Evolutionary conservation across 2,888 invertebrate genomes (phyloP), one percentile per base, ranked within the genome.

Genomic region (Nebria salina): DNA sequence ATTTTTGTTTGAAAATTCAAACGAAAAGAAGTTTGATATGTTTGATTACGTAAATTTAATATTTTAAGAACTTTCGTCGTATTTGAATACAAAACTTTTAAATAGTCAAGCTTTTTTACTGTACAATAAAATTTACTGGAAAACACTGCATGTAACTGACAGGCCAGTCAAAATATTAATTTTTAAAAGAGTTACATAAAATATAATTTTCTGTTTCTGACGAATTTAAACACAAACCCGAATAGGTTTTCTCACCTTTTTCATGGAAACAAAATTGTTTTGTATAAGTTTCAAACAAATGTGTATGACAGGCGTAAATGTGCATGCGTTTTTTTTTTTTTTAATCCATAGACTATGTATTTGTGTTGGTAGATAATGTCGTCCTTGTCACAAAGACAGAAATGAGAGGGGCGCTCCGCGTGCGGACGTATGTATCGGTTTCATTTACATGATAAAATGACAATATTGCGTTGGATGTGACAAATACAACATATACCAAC

Each of bases 401-500:
- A 77, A 72, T 77, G 25, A 25, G 78, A 65, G 66, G 25, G 78
- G 42, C 65, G 42, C 42, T 41, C 65, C 26, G 11, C 13, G 70
- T 11, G 11, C 34, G 70, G 70, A 25, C 34, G 34, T 34, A 20
- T 79, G 79, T 79, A 79, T 79, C 68, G 75, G 79, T 74, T 74
- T 79, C 79, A 79, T 79, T 79, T 79, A 79, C 79, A 79, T 79
- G 79, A 79, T 74, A 79, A 79, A 79, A 74, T 79, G 79, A 79
- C 79, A 79, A 79, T 79, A 79, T 79, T 75, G 79, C 79, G 79
- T 79, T 79, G 79, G 79, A 74, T 66, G 79, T 65, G 68, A 65
- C 41, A 65, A 73, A 74, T 34, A 75, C 25, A 15, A 20, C 9
- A 25, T 26, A 72, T 34, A 72, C 25, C n/a, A 20, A 34, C 72